Evolutionary conservation across 2,797 vertebrate genomes (phyloP).

Genomic region (Arnoldichthys spilopterus): DNA sequence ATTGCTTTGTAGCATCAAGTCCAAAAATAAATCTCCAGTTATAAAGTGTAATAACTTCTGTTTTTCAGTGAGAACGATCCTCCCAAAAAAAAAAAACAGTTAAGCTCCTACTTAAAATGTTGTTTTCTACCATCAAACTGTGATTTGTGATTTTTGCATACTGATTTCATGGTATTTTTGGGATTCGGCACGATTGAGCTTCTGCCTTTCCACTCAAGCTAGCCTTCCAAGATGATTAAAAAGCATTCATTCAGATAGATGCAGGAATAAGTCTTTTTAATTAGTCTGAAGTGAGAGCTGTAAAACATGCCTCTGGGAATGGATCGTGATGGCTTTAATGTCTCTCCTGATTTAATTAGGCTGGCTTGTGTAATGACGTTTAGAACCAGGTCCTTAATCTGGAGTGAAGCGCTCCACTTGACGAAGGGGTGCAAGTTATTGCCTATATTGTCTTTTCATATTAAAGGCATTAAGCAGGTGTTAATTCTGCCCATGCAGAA

Average conservation of each 20-base stretch:
- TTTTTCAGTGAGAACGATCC: too few relatives aligned
- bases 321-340: background rate
- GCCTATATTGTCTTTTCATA: background rate
- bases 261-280: background rate
- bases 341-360: constrained; percentile 6
- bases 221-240: background rate
- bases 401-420: background rate
- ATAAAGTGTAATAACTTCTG: background rate
- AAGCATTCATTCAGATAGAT: constrained; percentile 12
- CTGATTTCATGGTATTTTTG: background rate
- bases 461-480: background rate
- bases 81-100: background rate
- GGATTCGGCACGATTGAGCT: background rate
- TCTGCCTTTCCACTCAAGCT: background rate
- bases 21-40: background rate
- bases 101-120: background rate
- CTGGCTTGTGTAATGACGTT: background rate
- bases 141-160: background rate
- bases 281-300: constrained; percentile 15
- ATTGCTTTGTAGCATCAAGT: background rate
- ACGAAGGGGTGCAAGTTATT: constrained; percentile 3
- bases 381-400: background rate
- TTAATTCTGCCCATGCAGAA: background rate
- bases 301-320: background rate
- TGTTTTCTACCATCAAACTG: background rate